These are phyloP conservation scores for Pygoscelis adeliae DNA, from an alignment of 2,113 vertebrate species.

Conservation along the genomic window DNA sequence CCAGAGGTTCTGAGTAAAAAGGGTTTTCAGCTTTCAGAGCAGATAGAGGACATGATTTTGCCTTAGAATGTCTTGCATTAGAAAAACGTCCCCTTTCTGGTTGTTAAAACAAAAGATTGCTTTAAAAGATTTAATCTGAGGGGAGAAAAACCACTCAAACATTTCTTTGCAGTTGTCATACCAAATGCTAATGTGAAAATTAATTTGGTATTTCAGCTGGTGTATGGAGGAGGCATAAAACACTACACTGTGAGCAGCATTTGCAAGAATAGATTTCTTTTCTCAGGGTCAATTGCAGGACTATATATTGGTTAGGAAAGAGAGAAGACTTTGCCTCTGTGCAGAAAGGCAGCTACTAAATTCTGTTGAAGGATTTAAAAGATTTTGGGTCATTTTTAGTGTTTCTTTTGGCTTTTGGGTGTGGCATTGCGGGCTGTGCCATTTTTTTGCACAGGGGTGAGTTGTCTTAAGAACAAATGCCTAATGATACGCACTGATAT, in stretches of 20 bases:
- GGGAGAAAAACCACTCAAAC: background rate
- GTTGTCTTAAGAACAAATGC: background rate
- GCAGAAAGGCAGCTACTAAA: background rate
- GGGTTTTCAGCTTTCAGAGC: background rate
- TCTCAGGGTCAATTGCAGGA: background rate
- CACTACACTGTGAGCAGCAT: background rate
- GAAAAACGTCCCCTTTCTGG: background rate
- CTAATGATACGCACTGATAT: background rate
- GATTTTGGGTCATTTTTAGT: background rate
- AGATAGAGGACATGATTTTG: background rate
- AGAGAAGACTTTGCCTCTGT: background rate
- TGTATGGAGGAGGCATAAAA: background rate
- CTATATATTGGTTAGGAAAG: background rate
- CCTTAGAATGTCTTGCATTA: background rate
- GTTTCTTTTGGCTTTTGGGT: background rate
- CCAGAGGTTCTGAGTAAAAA: accelerated
- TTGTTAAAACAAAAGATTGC: background rate
- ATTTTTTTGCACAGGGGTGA: background rate
- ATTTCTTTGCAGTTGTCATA: background rate
- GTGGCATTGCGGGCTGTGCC: background rate
- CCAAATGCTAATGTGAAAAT: background rate
- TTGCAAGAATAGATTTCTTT: background rate
- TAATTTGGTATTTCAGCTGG: background rate
- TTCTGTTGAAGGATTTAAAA: background rate
- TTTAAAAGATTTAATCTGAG: background rate